Base-by-base conservation (phyloP, 2,888 invertebrate species). In the Petrophora chlorosata region DNA sequence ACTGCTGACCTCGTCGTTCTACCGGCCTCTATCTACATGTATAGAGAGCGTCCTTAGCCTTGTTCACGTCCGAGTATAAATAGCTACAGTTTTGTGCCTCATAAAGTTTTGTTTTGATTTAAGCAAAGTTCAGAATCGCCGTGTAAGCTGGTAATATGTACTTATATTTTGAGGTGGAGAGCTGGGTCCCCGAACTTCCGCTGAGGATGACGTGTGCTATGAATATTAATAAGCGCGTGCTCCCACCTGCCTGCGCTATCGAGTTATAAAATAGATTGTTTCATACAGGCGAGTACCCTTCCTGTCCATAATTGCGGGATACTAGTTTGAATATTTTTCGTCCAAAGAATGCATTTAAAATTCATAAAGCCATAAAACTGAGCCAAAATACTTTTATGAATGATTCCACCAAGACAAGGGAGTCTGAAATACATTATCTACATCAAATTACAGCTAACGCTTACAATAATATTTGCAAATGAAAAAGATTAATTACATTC, bases 181-280 rank as follows among this genome's bases (percentile, higher is more conserved):
- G 54, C 58, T 49, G 56, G 73, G 68, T 71, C 62, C 66, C 62
- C 65, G 68, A 76, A 74, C 75, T 72, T 68, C 59, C 61, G 45
- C 61, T 60, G 70, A 63, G 73, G 70, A 65, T 76, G 73, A 75
- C 73, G 74, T 70, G 75, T 67, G 76, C 70, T 70, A 85, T 87
- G 86, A 86, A 89, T 89, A 87, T 86, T 88, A 84, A 89, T 85
- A 74, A 73, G 70, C 67, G 71, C 72, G 67, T 67, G 67, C 72
- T 60, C 63, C 65, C 73, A 78, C 79, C 76, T 77, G 73, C 61
- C 68, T 66, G 69, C 65, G 79, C 76, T 80, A 76, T 77, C 77
- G 75, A 79, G 61, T 61, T 73, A 75, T 73, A 73, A 70, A 76
- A 75, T 77, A 74, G 62, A 78, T 76, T 70, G 68, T 73, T 70